Evolutionary conservation across 2,113 vertebrate species (phyloP), one percentile per base, ranked within the genome.

Genomic region (Scophthalmus maximus): DNA sequence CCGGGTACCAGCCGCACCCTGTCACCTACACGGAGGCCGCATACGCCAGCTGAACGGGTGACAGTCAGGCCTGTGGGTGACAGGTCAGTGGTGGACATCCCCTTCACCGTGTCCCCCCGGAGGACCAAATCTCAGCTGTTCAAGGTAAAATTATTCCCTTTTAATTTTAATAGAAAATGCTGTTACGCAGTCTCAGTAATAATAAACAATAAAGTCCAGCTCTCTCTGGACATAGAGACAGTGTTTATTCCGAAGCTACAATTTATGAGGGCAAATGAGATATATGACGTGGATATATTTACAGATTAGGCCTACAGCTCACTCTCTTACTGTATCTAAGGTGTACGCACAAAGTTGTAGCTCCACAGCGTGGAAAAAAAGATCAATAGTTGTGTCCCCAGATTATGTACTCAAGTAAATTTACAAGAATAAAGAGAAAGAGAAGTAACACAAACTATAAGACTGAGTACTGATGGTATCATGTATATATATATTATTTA

Each of bases 41-140:
- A 99, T 89, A 97, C 95, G 0, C 97, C 97, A 20, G 95, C 96
- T 0, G 96, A 94, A 14, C 92, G 97, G 46, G 92, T 98, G 66
- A 97, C 95, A 0, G 95, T 98, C 56, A 94, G 88, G 68, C 97
- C 97, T 0, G 75, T 74, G 5, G 94, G 94, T 0, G 94, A 95
- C 56, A 89, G 92, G 20, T 89, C 93, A 1, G 73, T 78, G 6
- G 36, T 93, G 77, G 96, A 97, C 0, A 68, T 94, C 76, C 93
- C 95, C 0, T 90, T 95, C 26, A 70, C 91, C 1, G 83, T 89
- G 0, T 97, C 96, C 3, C 96, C 96, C 30, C 94, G 93, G 64
- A 95, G 95, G 86, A 84, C 82, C 17, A 91, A 85, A 63, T 95
- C 92, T 57, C 93, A 94, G 11, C 5, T 94, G 81, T 49, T 94